Conservation (phyloP, 2,888 invertebrate genomes). For the Clitarchus hookeri region DNA sequence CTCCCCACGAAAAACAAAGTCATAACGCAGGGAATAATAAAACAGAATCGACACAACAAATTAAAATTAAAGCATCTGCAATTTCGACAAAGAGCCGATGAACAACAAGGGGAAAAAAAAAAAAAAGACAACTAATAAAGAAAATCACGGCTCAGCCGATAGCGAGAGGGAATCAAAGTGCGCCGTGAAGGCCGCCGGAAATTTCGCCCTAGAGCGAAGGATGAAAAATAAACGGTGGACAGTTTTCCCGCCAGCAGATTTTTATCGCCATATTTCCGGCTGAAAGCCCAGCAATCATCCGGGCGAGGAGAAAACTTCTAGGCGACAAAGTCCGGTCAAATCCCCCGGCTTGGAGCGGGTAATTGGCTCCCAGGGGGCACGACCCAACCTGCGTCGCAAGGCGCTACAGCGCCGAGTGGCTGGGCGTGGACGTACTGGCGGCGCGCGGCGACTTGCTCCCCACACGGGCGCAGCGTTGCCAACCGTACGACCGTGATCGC, state of each 20-base stretch:
- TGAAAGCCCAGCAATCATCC: constrained; percentile 14
- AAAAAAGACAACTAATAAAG: background rate
- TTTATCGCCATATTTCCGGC: constrained; percentile 9
- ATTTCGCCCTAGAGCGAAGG: background rate
- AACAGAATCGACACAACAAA: no score
- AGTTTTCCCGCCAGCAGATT: constrained; percentile 2
- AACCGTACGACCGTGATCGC: no score
- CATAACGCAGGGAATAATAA: no score
- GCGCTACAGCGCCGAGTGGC: background rate
- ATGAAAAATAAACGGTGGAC: constrained; percentile 1
- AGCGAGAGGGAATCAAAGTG: background rate
- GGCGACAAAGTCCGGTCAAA: constrained; percentile 14
- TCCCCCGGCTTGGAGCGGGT: background rate
- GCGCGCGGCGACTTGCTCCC: background rate
- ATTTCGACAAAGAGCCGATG: no score
- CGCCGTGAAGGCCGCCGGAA: background rate
- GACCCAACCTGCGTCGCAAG: background rate
- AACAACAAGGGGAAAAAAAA: background rate
- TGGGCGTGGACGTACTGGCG: background rate
- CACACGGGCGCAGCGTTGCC: no score
- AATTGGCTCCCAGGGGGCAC: background rate
- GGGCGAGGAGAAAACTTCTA: background rate
- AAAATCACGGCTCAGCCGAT: background rate
- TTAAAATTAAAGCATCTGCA: no score
- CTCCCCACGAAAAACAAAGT: no score